A percentile compares a stretch with the other conserved stretches of the same genome.
Evolutionary conservation across 2,888 invertebrate species (phyloP).

Genomic region (Leptinotarsa tumamoca): DNA sequence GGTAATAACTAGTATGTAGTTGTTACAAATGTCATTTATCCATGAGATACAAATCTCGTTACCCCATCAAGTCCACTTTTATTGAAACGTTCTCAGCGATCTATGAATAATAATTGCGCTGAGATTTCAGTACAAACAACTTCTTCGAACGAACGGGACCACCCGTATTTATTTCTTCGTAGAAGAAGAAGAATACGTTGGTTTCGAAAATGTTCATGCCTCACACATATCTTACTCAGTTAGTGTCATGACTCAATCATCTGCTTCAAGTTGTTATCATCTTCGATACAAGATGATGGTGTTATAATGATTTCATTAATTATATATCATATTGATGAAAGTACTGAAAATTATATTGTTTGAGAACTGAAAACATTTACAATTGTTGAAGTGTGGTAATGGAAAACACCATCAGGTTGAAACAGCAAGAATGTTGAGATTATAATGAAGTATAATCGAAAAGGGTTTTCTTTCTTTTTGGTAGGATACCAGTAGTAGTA

Average conservation of each 20-base stretch:
- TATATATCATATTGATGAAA: too few species aligned
- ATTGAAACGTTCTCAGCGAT: slow-evolving; percentile 25
- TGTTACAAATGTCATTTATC: slow-evolving; percentile 27
- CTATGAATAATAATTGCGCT: slow-evolving; percentile 21
- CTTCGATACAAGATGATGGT: too few species aligned
- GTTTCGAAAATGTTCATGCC: slow-evolving; percentile 1
- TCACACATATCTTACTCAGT: slow-evolving; percentile 5
- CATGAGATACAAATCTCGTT: slow-evolving; percentile 2
- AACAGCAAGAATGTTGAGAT: too few species aligned
- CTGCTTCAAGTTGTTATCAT: too few species aligned
- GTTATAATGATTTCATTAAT: too few species aligned
- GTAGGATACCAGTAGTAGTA: too few species aligned
- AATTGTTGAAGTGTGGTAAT: too few species aligned
- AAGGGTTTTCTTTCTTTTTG: too few species aligned
- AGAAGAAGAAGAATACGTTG: slow-evolving; percentile 1
- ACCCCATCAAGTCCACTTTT: slow-evolving; percentile 22
- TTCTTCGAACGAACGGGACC: slow-evolving; percentile 21
- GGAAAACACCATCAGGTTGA: too few species aligned
- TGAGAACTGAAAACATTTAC: too few species aligned
- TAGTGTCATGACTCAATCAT: neutral
- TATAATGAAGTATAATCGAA: too few species aligned
- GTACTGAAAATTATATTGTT: too few species aligned
- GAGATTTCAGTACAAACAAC: slow-evolving; percentile 25
- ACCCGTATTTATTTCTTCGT: slow-evolving; percentile 15
- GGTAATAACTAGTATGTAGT: slow-evolving; percentile 19